Evolutionary conservation across 2,888 invertebrate species (phyloP).

Genomic region (Loripinus fragilis): DNA sequence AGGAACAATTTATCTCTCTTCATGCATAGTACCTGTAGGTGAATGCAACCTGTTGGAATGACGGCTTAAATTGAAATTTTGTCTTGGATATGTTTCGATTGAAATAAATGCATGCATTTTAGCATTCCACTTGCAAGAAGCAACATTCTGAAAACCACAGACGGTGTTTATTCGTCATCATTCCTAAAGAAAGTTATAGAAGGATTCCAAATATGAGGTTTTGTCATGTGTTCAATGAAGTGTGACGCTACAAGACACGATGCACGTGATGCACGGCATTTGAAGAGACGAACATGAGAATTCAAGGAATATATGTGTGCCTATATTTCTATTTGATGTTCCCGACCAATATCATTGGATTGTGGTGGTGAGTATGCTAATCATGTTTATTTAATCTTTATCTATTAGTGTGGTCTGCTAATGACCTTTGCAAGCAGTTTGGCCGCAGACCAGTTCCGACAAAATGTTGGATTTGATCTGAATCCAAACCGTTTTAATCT

Average conservation of each 20-base stretch:
- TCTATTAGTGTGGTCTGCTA: no score
- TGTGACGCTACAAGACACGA: constrained; percentile 14
- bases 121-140: not conserved
- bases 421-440: no score
- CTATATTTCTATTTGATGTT: constrained; percentile 93
- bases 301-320: constrained; percentile 92
- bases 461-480: no score
- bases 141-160: not conserved
- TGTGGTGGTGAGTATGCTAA: constrained; percentile 91
- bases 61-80: not conserved
- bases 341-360: constrained; percentile 90
- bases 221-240: constrained; percentile 17
- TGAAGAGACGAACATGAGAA: constrained; percentile 67
- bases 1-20: not conserved
- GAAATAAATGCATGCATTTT: not conserved
- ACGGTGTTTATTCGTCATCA: not conserved
- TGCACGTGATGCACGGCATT: constrained; percentile 20
- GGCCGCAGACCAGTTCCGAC: no score
- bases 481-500: no score
- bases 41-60: not conserved
- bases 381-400: no score
- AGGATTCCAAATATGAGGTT: not conserved
- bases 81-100: not conserved
- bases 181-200: not conserved
- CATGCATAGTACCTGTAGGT: not conserved